Conservation (phyloP, 2,797 vertebrate species). For the Argyrosomus regius region DNA sequence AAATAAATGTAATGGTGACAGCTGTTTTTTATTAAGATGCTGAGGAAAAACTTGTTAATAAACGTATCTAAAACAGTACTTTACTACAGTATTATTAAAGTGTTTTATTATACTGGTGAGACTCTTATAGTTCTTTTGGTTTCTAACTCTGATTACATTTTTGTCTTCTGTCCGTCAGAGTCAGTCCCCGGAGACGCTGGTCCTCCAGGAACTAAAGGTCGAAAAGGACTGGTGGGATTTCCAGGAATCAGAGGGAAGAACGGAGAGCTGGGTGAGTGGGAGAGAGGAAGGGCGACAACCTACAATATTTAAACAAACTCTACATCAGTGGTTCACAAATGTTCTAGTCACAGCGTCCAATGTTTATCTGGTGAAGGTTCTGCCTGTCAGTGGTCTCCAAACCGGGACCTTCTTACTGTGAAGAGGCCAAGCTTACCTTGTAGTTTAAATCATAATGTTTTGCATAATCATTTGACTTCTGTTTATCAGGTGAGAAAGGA, state of each 20-base stretch:
- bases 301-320: too few species aligned
- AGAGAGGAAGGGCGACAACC: not conserved
- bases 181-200: conserved; percentile 26
- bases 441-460: not conserved
- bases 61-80: not conserved
- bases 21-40: not conserved
- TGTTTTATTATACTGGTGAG: not conserved
- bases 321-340: not conserved
- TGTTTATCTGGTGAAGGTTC: not conserved
- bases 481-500: conserved; percentile 76
- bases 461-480: not conserved
- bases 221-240: conserved; percentile 50
- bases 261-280: conserved; percentile 61
- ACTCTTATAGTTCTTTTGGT: not conserved
- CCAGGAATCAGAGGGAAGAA: conserved; percentile 55
- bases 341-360: too few species aligned
- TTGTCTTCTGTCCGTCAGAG: conserved; percentile 40
- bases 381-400: not conserved
- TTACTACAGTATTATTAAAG: not conserved
- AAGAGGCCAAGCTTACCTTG: not conserved
- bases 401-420: not conserved
- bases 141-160: not conserved
- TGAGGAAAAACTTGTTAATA: not conserved
- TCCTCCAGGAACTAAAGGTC: conserved; percentile 60
- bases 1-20: too few species aligned